phyloP scores from a whole-genome alignment of 2,113 vertebrate species.

The Xerus inauris region DNA sequence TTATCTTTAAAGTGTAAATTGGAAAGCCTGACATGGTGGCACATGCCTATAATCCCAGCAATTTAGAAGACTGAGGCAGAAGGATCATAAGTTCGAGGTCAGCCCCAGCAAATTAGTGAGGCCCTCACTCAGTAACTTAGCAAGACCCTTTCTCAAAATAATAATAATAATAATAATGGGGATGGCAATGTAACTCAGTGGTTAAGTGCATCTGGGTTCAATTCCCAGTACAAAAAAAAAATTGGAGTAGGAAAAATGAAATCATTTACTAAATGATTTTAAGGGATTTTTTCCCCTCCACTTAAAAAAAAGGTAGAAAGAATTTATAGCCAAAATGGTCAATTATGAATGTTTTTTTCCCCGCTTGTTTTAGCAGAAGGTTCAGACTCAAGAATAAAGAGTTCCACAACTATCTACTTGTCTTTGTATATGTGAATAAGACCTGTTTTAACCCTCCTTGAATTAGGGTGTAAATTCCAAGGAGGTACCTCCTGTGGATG shows the following conservation, averaged over 20 bases:
- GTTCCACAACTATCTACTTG: not conserved
- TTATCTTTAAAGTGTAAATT: constrained; percentile 24
- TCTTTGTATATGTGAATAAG: constrained; percentile 18
- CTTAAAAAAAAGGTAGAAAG: constrained; percentile 61
- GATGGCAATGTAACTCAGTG: too few relatives aligned
- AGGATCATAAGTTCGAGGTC: too few relatives aligned
- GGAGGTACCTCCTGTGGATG: not conserved
- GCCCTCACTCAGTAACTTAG: too few relatives aligned
- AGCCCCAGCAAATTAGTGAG: too few relatives aligned
- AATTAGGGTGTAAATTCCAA: constrained; percentile 45
- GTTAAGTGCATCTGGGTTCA: too few relatives aligned
- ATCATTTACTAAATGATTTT: constrained; percentile 35
- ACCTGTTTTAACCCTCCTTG: constrained; percentile 24
- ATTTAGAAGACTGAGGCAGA: too few relatives aligned
- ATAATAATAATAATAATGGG: too few relatives aligned
- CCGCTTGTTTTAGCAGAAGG: constrained; percentile 37
- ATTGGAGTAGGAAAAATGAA: not conserved
- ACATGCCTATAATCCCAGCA: too few relatives aligned
- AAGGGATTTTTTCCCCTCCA: not conserved
- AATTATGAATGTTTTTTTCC: not conserved
- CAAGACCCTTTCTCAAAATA: too few relatives aligned
- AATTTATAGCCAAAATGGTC: not conserved
- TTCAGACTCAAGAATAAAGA: constrained; percentile 34
- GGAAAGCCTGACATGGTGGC: not conserved
- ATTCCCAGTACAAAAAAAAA: too few relatives aligned